These are phyloP conservation scores for Acrocera orbiculus DNA, from an alignment of 2,888 invertebrate genomes.

Conservation along the genomic window DNA sequence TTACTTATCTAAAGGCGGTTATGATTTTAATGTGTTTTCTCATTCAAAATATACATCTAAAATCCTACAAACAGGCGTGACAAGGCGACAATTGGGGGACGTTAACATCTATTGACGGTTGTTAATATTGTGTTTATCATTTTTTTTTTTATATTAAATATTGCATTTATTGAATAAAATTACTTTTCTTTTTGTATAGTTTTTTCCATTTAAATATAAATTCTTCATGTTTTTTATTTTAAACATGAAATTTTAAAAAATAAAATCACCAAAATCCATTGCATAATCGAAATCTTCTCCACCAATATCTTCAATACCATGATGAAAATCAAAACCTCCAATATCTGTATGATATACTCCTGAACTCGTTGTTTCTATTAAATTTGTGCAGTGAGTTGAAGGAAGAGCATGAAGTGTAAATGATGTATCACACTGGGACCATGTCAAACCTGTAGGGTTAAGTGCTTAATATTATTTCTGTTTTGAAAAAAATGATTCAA, in stretches of 20 bases:
- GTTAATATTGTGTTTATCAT: no score
- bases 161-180: no score
- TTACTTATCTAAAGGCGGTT: no score
- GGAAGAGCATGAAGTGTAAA: conserved; percentile 47
- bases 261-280: conserved; percentile 54
- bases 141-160: no score
- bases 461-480: no score
- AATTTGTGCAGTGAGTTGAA: conserved; percentile 44
- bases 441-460: conserved; percentile 35
- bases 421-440: conserved; percentile 49
- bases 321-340: conserved; percentile 38
- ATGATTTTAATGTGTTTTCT: no score
- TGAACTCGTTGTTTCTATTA: conserved; percentile 37
- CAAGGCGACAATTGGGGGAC: no score
- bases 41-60: no score
- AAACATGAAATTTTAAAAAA: conserved; percentile 35
- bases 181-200: not conserved
- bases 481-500: no score
- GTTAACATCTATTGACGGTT: no score
- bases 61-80: no score
- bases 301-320: conserved; percentile 32
- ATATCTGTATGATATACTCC: conserved; percentile 47
- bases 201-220: not conserved
- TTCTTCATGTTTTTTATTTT: not conserved
- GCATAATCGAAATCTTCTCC: conserved; percentile 51